Base-by-base conservation (phyloP, 2,888 invertebrate genomes). In the Thymelicus acteon region DNA sequence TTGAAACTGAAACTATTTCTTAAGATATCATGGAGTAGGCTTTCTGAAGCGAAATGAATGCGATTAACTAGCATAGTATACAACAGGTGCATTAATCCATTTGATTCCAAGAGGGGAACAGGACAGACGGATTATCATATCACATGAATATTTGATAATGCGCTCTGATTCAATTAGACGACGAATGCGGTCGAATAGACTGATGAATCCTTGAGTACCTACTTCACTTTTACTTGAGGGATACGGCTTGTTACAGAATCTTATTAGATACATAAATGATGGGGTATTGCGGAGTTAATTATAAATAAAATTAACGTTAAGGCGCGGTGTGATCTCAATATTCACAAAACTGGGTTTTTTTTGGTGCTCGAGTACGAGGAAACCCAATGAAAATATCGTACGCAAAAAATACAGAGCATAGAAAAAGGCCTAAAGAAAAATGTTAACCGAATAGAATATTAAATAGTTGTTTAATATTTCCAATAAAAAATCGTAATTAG, bases 91-190 rank as follows among this genome's bases (percentile, higher is more conserved):
- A 48, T 64, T 84, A 85, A 85, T 83, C 83, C 79, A 76, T 75
- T 75, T 71, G 75, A 69, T 71, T 73, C 60, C 71, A 73, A 58
- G 70, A 70, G 71, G 78, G 78, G 77, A 81, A 63, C 72, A 74
- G 77, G 79, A 78, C 79, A 79, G 84, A 77, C 84, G 85, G 87
- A 91, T 92, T 92, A 91, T 88, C 90, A 91, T 90, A 91, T 84
- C 86, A 83, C 87, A 93, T 93, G 92, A 93, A 93, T 93, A 92
- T 93, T 93, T 91, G 90, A 93, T 92, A 86, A 87, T 90, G 81
- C 79, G 77, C 80, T 79, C 80, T 83, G 85, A 93, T 92, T 93
- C 90, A 91, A 92, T 92, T 92, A 91, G 84, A 80, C 73, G 78
- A 73, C 78, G 79, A 60, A 52, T 15, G 64, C 64, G 49, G 54